Evolutionary conservation across 2,113 vertebrate genomes (phyloP), one percentile per base, ranked within the genome.

Genomic region (Bungarus multicinctus): DNA sequence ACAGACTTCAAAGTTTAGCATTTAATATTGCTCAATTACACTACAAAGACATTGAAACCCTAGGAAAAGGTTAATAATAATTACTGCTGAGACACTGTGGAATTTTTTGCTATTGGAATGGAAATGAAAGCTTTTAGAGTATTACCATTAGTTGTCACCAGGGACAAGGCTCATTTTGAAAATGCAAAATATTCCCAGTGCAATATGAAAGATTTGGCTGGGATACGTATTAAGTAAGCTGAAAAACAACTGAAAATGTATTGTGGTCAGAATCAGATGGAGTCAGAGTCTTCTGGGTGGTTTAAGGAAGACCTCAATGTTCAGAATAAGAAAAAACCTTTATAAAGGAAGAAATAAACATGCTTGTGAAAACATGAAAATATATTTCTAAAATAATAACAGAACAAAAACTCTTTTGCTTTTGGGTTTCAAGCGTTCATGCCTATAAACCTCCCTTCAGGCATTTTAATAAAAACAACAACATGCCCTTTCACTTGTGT

Each of bases 381-480:
- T 52, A 55, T 50, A n/a, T 11, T 18, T 60, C n/a, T 23, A 81
- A 81, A 81, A 81, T 43, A 81, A 81, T 81, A 81, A 81, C 3
- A 81, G 30, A 74, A 22, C 34, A 81, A 81, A 81, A 81, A 20
- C 20, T 86, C 7, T 18, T 53, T 39, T 27, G 64, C n/a, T 81
- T 10, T 23, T 60, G 45, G 14, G 25, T 52, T 91, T 87, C 55
- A 64, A 52, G 86, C 45, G 10, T 91, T 60, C 85, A 64, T 50
- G 54, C 12, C 54, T 34, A 60, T 54, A 86, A 91, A 58, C 45
- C 58, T 87, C 11, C 53, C 12, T 91, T n/a, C 60, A 5, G 60
- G 55, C 30, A 23, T 87, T 53, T n/a, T 87, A 87, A 60, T 91
- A 91, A 91, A 87, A 91, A 91, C n/a, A n/a, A 2, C 30, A 87